Evolutionary conservation across 2,113 vertebrate genomes (phyloP), one percentile per base, ranked within the genome.

Genomic region (Australoheros scitulus): DNA sequence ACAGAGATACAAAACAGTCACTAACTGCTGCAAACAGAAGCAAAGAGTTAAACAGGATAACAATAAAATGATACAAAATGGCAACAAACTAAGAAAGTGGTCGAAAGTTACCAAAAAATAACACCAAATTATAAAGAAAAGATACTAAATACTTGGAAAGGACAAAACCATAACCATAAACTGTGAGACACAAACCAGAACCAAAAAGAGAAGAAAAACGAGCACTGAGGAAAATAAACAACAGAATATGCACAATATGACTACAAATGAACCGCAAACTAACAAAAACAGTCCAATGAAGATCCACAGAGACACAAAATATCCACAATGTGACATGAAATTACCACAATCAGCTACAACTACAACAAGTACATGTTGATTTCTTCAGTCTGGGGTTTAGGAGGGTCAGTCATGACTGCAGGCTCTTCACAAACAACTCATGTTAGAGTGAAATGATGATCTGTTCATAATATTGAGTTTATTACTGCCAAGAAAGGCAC

Each of bases 41-140:
- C 50, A 32, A 52, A 70, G 13, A 20, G 17, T 52, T 43, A 50
- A 70, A 70, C 41, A 70, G 43, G 50, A 52, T 13, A 70, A 70
- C 15, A 52, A 70, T 52, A 56, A n/a, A 56, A 3, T 52, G 17
- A 52, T 52, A 29, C 41, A 70, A 13, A 17, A 0, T 29, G 9
- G 65, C 11, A 70, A 32, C 24, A 70, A 50, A 70, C 29, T 0
- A 24, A 32, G 43, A 32, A 70, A 50, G 43, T 56, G 70, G 20
- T 36, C 29, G 18, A 74, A 56, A 74, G 50, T 34, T 34, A 75
- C 29, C 29, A 74, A 55, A 56, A 75, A 2, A 13, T 34, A 50
- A 14, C n/a, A 13, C 11, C 18, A 34, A 36, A 56, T 75, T 36
- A 75, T 20, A 22, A 75, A 13, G 1, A 56, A 75, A 34, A 36